A percentile compares a stretch with the other conserved stretches of the same genome.
Evolutionary conservation across 2,113 vertebrate species (phyloP).

Genomic region (Mesembrinibis cayennensis): DNA sequence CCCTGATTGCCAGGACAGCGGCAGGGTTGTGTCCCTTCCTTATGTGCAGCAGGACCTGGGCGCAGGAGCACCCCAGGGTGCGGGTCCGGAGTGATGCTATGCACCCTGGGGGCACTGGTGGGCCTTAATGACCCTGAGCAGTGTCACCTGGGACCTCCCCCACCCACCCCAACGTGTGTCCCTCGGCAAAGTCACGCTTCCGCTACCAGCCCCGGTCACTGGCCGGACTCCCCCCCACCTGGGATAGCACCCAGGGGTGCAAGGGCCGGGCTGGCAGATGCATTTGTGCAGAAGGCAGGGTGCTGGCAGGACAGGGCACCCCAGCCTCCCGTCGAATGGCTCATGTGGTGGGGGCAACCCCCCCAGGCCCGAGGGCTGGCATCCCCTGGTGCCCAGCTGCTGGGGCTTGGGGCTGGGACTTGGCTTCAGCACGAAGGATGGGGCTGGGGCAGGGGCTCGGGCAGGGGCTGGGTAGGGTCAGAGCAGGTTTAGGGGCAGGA

Average conservation of each 20-base stretch:
- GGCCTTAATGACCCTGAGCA: not conserved
- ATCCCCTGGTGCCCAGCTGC: fast-evolving
- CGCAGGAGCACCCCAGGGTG: not conserved
- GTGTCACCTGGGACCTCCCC: too few relatives aligned
- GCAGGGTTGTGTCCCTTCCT: not conserved
- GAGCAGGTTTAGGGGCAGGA: not conserved
- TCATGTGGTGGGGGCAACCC: fast-evolving
- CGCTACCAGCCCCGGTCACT: not conserved
- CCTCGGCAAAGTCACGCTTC: not conserved
- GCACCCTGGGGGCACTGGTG: not conserved
- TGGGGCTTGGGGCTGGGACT: not conserved
- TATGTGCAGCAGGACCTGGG: not conserved
- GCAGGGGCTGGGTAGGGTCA: too few relatives aligned
- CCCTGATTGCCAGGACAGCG: not conserved
- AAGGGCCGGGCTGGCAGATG: too few relatives aligned
- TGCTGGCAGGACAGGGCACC: not conserved
- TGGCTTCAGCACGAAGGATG: not conserved
- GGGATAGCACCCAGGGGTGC: not conserved
- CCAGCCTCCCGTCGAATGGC: not conserved
- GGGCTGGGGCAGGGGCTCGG: not conserved
- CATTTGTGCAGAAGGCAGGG: not conserved
- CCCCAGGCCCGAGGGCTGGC: not conserved
- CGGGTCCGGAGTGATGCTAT: not conserved
- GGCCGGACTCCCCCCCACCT: too few relatives aligned
- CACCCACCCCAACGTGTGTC: not conserved